Evolutionary conservation across 2,888 invertebrate genomes (phyloP).

Genomic region (Conomelus anceps): DNA sequence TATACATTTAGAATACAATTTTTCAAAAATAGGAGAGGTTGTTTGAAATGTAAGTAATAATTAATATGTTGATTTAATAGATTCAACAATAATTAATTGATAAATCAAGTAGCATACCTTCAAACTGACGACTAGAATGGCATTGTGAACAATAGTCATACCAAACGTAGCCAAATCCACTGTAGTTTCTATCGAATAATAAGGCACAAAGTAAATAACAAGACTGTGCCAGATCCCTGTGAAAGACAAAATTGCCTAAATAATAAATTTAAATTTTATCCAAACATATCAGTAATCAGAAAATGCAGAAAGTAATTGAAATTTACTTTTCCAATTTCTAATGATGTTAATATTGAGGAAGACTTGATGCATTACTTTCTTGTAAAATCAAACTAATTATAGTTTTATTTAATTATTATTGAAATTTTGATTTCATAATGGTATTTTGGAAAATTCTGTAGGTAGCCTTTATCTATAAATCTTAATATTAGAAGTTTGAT

Average conservation of each 20-base stretch:
- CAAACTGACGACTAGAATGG: conserved; percentile 52
- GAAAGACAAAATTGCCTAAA: conserved; percentile 21
- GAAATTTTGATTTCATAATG: too few species aligned
- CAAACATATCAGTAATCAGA: neutral
- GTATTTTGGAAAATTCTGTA: too few species aligned
- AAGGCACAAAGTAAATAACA: conserved; percentile 53
- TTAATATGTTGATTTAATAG: neutral
- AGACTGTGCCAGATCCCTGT: conserved; percentile 57
- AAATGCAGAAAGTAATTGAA: neutral
- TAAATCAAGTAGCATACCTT: conserved; percentile 41
- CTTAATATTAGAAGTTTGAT: too few species aligned
- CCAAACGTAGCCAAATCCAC: conserved; percentile 52
- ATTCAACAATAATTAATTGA: conserved; percentile 1
- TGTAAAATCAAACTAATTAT: too few species aligned
- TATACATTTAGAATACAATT: too few species aligned
- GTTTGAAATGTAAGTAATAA: neutral
- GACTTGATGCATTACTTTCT: too few species aligned
- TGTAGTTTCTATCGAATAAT: conserved; percentile 23
- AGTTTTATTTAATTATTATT: too few species aligned
- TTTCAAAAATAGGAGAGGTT: too few species aligned
- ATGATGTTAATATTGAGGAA: too few species aligned
- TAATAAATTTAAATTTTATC: conserved; percentile 5
- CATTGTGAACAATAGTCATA: conserved; percentile 51
- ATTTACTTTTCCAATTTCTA: neutral
- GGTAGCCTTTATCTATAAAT: too few species aligned